Evolutionary conservation across 1,140 invertebrate genomes (phyloP).

Genomic region (Drosophila tani): DNA sequence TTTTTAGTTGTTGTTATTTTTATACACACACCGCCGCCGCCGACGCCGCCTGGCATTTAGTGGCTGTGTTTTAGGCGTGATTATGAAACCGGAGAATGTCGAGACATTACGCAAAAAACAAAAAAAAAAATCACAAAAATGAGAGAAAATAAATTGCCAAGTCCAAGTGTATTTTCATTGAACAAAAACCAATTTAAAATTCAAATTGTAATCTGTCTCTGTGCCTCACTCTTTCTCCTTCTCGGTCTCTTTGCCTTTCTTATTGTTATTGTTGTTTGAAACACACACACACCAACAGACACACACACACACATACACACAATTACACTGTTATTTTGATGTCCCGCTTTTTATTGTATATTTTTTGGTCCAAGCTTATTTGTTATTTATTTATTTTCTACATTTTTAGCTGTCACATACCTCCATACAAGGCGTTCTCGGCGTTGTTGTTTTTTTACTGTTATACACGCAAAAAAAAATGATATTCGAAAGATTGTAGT

Average conservation of each 20-base stretch:
- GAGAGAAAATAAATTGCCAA: conserved; percentile 6
- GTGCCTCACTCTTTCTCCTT: conserved; percentile 23
- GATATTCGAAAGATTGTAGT: background rate
- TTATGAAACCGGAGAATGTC: conserved; percentile 56
- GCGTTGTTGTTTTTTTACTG: conserved; percentile 1
- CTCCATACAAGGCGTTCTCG: conserved; percentile 53
- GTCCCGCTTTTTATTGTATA: conserved; percentile 4
- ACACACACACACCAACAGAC: conserved; percentile 13
- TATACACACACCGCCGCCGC: conserved; percentile 18
- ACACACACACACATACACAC: background rate
- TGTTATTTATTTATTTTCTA: conserved; percentile 23
- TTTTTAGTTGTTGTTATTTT: conserved; percentile 46
- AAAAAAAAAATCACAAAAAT: conserved; percentile 8
- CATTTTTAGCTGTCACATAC: conserved; percentile 32
- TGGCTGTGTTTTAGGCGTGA: conserved; percentile 50
- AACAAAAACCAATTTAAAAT: conserved; percentile 39
- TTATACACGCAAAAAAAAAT: conserved; percentile 31
- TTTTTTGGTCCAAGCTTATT: conserved; percentile 25
- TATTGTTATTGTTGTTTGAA: conserved; percentile 43
- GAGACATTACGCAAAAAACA: conserved; percentile 30
- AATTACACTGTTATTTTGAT: conserved; percentile 21
- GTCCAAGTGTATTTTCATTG: conserved; percentile 31
- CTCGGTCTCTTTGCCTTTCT: conserved; percentile 27
- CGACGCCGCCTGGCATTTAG: conserved; percentile 41
- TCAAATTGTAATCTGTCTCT: conserved; percentile 32